phyloP scores from a whole-genome alignment of 1,140 invertebrate genomes.

The Anoplophora glabripennis region DNA sequence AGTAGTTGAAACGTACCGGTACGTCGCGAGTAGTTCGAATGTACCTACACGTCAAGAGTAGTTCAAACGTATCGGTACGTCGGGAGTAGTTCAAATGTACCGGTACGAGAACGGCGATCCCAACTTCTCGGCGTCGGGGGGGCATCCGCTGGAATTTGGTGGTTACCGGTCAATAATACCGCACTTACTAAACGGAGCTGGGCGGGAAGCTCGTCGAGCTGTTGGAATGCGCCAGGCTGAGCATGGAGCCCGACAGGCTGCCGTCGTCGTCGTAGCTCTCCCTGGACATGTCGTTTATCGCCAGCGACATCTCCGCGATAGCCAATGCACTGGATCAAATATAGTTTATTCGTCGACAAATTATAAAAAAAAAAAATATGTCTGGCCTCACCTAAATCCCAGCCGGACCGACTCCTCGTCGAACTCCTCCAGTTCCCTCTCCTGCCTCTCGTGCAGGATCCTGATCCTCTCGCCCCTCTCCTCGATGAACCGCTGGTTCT shows the following conservation, averaged over 20 bases:
- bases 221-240: slow-evolving; percentile 91
- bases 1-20: no score
- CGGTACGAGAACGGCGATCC: no score
- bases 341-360: no score
- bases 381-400: slow-evolving; percentile 80
- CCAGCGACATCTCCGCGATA: slow-evolving; percentile 85
- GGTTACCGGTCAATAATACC: slow-evolving; percentile 11
- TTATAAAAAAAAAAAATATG: no score
- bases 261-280: slow-evolving; percentile 86
- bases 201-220: slow-evolving; percentile 85
- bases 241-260: slow-evolving; percentile 89
- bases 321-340: slow-evolving; percentile 59
- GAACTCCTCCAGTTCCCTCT: slow-evolving; percentile 87
- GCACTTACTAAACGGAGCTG: slow-evolving; percentile 61
- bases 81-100: no score
- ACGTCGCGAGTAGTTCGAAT: no score
- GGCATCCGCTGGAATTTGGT: slow-evolving; percentile 1
- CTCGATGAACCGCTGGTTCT: slow-evolving; percentile 84
- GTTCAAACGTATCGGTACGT: no score
- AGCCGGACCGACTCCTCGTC: slow-evolving; percentile 89
- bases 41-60: no score
- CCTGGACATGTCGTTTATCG: slow-evolving; percentile 83
- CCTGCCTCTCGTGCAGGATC: slow-evolving; percentile 83
- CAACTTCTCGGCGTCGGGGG: no score
- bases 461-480: slow-evolving; percentile 86